Percentiles rank a stretch among this genome's conserved stretches.
phyloP scores from a whole-genome alignment of 2,888 invertebrate species.

The Cosmorhoe ocellata region DNA sequence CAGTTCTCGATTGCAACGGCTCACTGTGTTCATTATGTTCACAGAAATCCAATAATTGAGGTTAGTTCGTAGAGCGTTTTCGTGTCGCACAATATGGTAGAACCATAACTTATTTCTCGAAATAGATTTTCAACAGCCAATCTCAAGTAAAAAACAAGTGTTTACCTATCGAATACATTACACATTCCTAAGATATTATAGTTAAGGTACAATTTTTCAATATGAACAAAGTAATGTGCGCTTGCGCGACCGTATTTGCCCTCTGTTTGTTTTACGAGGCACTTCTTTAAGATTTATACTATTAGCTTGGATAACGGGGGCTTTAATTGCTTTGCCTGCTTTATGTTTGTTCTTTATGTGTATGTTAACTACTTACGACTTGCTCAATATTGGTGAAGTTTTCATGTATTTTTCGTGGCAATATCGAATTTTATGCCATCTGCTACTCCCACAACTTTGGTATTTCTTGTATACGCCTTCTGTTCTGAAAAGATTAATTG shows the following conservation, averaged over 20 bases:
- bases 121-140: too few relatives aligned
- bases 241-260: slow-evolving; percentile 45
- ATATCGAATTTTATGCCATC: not conserved
- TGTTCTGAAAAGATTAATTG: too few relatives aligned
- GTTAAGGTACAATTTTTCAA: slow-evolving; percentile 49
- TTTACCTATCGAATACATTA: slow-evolving; percentile 35
- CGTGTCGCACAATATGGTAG: too few relatives aligned
- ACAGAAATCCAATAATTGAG: too few relatives aligned
- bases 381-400: slow-evolving; percentile 15
- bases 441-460: too few relatives aligned
- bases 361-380: slow-evolving; percentile 42
- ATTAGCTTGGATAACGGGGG: slow-evolving; percentile 62
- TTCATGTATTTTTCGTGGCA: slow-evolving; percentile 8
- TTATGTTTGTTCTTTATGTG: slow-evolving; percentile 54
- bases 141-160: slow-evolving; percentile 32
- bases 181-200: slow-evolving; percentile 37
- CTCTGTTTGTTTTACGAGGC: slow-evolving; percentile 62
- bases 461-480: not conserved
- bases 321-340: slow-evolving; percentile 66
- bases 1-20: too few relatives aligned
- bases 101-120: too few relatives aligned
- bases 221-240: slow-evolving; percentile 43
- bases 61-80: too few relatives aligned
- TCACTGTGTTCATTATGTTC: too few relatives aligned
- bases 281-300: slow-evolving; percentile 57